Base-by-base conservation (phyloP, 2,113 vertebrate species). In the Syrrhaptes paradoxus region DNA sequence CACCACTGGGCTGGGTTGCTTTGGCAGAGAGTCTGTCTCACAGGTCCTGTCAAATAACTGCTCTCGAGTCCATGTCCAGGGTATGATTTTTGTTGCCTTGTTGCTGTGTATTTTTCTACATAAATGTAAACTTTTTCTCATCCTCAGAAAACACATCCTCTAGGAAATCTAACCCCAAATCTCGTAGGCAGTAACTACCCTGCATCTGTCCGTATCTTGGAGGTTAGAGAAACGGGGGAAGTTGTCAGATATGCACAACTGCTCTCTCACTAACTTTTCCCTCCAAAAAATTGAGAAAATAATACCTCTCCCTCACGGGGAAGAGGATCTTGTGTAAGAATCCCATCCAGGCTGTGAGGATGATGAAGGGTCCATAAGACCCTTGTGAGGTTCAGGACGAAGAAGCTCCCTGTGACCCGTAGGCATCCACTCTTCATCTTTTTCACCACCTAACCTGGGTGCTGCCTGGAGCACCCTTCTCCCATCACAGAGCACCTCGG, bases 351-450 rank as follows among this genome's bases (percentile, higher is more conserved):
- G 46, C 2, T 4, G 17, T 43, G 32, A 73, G 48, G 48, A 21
- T 19, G 41, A 24, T 34, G 46, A 31, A 72, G 41, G 26, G 31
- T 45, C 51, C 0, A 0, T 17, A 57, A 55, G 43, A 57, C 36
- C 32, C 34, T 67, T 1, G 3, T 16, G 63, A 18, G 13, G 34
- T 49, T 61, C 48, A 74, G 61, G 58, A 43, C 13, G 49, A 82
- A 77, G 28, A 43, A 16, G 65, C 45, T 72, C 18, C 57, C 36
- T 71, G 14, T 25, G 32, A 31, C 16, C 13, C 58, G 52, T 5
- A 15, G 51, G 5, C 26, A 57, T 31, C 11, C 17, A 4, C 22
- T 66, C 4, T 0, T 0, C 48, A 25, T 28, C 26, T 79, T 43
- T 43, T 49, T 49, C 19, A 17, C 57, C 74, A 13, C 28, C 13